These are phyloP conservation scores for Fringilla coelebs DNA, from an alignment of 2,797 vertebrate genomes.

Conservation along the genomic window DNA sequence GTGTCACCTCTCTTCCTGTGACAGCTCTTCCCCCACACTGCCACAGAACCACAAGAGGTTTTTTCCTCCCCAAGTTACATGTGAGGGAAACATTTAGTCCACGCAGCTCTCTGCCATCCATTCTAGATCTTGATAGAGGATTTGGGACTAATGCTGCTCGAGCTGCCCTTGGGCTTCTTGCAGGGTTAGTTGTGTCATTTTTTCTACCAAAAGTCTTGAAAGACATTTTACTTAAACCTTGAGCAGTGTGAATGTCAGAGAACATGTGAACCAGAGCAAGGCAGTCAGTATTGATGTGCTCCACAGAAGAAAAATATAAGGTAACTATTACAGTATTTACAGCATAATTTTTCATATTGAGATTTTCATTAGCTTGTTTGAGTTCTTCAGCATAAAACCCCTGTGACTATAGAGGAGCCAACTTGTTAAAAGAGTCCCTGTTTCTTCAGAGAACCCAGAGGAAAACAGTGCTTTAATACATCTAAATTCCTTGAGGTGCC, in stretches of 20 bases:
- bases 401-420: not conserved
- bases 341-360: not conserved
- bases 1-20: slow-evolving; percentile 60
- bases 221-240: not conserved
- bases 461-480: not conserved
- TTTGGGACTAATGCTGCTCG: not conserved
- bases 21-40: not conserved
- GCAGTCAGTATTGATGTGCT: not conserved
- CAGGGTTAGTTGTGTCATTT: not conserved
- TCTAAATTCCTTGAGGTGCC: not conserved
- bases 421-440: not conserved
- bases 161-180: not conserved
- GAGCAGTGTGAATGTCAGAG: not conserved
- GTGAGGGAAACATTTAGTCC: not conserved
- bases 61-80: not conserved
- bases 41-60: slow-evolving; percentile 46
- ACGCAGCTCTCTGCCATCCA: not conserved
- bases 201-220: not conserved
- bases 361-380: slow-evolving; percentile 21
- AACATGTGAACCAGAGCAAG: not conserved
- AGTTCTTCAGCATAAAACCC: not conserved
- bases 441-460: slow-evolving; percentile 7
- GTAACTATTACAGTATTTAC: slow-evolving; percentile 3
- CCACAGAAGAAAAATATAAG: not conserved
- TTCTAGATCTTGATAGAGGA: not conserved